Percentiles rank a stretch among this genome's conserved stretches.
Conservation (phyloP, 2,797 vertebrate genomes). For the Sarcoramphus papa region DNA sequence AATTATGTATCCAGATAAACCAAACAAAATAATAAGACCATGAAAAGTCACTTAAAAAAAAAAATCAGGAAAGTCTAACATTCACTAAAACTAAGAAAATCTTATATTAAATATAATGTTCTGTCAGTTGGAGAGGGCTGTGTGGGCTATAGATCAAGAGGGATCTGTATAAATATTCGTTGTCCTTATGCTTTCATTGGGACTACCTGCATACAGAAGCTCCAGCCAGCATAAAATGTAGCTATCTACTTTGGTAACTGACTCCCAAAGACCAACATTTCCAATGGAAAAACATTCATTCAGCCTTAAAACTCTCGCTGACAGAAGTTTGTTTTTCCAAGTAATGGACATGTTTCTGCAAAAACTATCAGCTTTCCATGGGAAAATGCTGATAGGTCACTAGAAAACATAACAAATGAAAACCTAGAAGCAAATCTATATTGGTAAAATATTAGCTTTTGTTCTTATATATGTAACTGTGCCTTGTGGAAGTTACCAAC, state of each 20-base stretch:
- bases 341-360: neutral
- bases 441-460: neutral
- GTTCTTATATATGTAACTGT: neutral
- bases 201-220: neutral
- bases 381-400: neutral
- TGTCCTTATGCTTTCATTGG: neutral
- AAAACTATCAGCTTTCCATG: neutral
- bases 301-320: neutral
- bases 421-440: neutral
- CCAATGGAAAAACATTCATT: neutral
- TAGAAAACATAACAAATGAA: neutral
- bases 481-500: neutral
- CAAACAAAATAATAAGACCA: neutral
- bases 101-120: neutral
- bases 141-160: neutral
- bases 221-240: neutral
- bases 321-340: neutral
- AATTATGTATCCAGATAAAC: neutral
- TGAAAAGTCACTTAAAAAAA: neutral
- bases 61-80: neutral
- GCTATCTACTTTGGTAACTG: neutral
- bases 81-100: neutral
- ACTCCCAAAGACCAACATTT: neutral
- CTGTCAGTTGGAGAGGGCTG: neutral
- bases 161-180: neutral